Evolutionary conservation across 92 coral and sea anemone species (phyloP), one percentile per base, ranked within the genome.

Genomic region (Montipora capitata): DNA sequence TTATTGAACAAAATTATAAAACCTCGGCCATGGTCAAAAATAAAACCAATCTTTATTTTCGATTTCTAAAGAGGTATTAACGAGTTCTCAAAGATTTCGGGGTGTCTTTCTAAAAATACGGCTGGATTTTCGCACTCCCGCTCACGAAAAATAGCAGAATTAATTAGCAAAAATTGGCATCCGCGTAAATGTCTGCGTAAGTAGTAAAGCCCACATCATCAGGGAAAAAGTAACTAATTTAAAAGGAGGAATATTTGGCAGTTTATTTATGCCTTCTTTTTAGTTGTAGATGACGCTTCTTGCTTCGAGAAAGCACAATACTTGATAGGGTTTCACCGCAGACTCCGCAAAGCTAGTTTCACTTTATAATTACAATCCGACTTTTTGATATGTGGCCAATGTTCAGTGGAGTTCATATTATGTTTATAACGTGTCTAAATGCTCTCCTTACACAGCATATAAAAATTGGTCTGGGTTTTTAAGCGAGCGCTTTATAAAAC

Each of bases 61-160:
- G 4, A 16, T 62, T 62, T 62, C 27, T 62, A 62, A 16, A 2
- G 20, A 62, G 67, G 67, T 68, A 68, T 68, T 38, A 68, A 35
- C 43, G 48, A 68, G 73, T 68, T 68, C 39, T 4, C 73, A 68
- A 68, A 4, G 73, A 45, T 68, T 68, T 68, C 49, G 73, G 5
- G 73, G 14, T 40, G 35, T 68, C 42, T 1, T 68, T 68, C 43
- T 68, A 43, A 27, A 68, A 68, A 40, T 68, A 68, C 73, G 16
- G 42, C 48, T 62, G 17, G 67, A 62, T 62, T 62, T 14, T 62
- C 62, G 67, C 35, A 16, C 67, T 15, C 20, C 1, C 63, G 63
- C 16, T 57, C 4, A 16, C 13, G 5, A 57, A 57, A 57, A 57
- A 62, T 5, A 16, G 67, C 67, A 15, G 35, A 62, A 62, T 62